Conservation (phyloP, 2,797 vertebrate genomes). For the Malurus splendens region DNA sequence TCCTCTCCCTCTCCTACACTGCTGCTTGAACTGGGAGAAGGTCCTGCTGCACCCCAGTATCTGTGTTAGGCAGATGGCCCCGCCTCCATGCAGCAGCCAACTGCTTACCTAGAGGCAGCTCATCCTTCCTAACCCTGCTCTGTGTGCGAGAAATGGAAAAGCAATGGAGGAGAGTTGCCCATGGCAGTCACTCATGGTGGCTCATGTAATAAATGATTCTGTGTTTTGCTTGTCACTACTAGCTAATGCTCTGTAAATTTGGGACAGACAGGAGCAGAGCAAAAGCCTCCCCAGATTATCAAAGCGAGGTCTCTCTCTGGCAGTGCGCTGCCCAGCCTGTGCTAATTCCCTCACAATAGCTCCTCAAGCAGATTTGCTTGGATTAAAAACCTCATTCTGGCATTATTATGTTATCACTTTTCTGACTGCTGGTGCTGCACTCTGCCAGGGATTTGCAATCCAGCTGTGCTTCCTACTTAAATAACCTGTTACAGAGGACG, state of each 20-base stretch:
- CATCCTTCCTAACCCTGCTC: not conserved
- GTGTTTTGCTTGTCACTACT: not conserved
- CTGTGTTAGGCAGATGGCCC: not conserved
- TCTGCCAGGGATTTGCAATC: constrained; percentile 19
- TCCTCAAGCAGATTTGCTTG: constrained; percentile 31
- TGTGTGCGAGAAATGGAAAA: not conserved
- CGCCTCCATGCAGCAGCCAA: not conserved
- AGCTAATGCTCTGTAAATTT: not conserved
- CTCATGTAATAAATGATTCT: not conserved
- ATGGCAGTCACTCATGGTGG: not conserved
- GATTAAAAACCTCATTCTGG: constrained; percentile 21
- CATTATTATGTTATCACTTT: constrained; percentile 12
- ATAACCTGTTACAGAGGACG: not conserved
- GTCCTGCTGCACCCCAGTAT: not conserved
- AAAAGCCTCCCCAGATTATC: not conserved
- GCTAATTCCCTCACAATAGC: constrained; percentile 33
- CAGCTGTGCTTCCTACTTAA: constrained; percentile 2
- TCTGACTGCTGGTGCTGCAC: not conserved
- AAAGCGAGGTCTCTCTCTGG: not conserved
- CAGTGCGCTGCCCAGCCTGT: not conserved
- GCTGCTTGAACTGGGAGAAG: not conserved
- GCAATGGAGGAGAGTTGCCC: not conserved
- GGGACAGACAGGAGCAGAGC: not conserved
- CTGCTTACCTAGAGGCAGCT: not conserved
- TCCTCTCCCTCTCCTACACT: not conserved